Evolutionary conservation across 92 coral and sea anemone species (phyloP).

Genomic region (Phenganax stokvisi): DNA sequence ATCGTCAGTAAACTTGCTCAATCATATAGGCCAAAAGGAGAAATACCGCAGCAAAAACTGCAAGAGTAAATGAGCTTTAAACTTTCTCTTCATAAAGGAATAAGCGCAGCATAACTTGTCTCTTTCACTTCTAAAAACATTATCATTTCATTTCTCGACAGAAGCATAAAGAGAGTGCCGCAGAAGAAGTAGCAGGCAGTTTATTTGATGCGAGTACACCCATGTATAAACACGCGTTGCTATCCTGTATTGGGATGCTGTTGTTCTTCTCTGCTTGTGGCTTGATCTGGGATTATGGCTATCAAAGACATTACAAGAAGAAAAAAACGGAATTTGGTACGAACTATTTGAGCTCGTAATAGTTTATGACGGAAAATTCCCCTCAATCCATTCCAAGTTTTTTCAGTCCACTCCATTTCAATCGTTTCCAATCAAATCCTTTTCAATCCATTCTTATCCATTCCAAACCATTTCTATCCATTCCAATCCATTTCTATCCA

Average conservation of each 20-base stretch:
- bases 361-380: neutral
- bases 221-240: slow-evolving; percentile 63
- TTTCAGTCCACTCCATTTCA: too few relatives aligned
- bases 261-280: slow-evolving; percentile 78
- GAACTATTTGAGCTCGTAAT: neutral
- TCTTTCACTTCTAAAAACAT: neutral
- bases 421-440: too few relatives aligned
- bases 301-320: slow-evolving; percentile 79
- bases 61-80: too few relatives aligned
- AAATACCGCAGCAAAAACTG: too few relatives aligned
- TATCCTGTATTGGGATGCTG: slow-evolving; percentile 65
- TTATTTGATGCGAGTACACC: slow-evolving; percentile 73
- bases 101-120: too few relatives aligned
- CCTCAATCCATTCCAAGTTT: too few relatives aligned
- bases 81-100: too few relatives aligned
- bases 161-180: slow-evolving; percentile 84
- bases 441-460: too few relatives aligned
- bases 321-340: slow-evolving; percentile 72
- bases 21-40: too few relatives aligned
- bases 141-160: slow-evolving; percentile 4
- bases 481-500: too few relatives aligned
- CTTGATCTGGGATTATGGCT: slow-evolving; percentile 90
- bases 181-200: slow-evolving; percentile 91
- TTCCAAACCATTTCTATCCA: too few relatives aligned
- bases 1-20: too few relatives aligned